phyloP scores from a whole-genome alignment of 2,797 vertebrate genomes.

The Galaxias olidus region DNA sequence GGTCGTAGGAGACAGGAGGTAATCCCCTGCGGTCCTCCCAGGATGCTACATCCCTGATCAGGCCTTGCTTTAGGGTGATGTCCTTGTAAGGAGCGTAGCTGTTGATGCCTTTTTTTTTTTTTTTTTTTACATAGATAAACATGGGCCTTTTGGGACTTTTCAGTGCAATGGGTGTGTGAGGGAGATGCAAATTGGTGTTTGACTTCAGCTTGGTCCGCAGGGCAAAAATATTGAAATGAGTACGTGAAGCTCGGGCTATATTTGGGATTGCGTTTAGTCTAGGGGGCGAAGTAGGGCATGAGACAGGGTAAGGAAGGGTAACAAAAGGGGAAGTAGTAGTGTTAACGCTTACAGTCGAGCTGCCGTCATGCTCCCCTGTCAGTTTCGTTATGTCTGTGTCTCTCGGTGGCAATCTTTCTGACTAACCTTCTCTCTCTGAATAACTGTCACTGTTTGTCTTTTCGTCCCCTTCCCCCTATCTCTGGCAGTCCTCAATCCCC shows the following conservation, averaged over 20 bases:
- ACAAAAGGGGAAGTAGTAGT: background rate
- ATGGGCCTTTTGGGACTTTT: background rate
- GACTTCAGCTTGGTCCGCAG: no score
- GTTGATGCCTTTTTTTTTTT: background rate
- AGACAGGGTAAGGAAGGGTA: no score
- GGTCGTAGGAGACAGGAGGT: constrained; percentile 37
- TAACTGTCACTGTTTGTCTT: no score
- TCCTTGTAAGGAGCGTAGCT: constrained; percentile 44
- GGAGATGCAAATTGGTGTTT: background rate
- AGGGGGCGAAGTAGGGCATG: no score
- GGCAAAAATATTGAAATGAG: no score
- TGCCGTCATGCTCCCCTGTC: background rate
- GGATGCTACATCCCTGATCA: constrained; percentile 32
- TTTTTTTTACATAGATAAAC: background rate
- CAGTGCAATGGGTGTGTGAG: background rate
- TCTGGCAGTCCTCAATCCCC: no score
- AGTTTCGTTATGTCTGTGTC: background rate
- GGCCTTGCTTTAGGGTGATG: background rate
- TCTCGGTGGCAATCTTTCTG: background rate
- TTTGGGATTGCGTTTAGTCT: no score
- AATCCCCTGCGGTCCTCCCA: constrained; percentile 52
- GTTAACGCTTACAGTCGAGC: background rate
- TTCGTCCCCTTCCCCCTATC: no score
- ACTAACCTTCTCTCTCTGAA: background rate
- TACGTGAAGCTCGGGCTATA: no score